Evolutionary conservation across 2,797 vertebrate genomes (phyloP), one percentile per base, ranked within the genome.

Genomic region (Echeneis naucrates): DNA sequence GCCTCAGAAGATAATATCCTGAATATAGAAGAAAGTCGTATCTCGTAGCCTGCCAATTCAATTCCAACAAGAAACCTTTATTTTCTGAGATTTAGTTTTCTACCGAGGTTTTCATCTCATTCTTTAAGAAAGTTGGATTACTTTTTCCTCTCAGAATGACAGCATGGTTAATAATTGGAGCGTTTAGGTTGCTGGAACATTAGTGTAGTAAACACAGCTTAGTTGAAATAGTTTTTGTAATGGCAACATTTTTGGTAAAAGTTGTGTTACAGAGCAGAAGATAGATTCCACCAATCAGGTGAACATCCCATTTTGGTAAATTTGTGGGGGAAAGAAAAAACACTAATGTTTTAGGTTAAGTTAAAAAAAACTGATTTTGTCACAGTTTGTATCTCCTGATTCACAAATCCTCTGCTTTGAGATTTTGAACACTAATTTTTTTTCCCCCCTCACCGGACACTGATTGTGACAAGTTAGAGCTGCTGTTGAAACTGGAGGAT

Each of bases 351-450:
- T 65, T 63, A 55, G 9, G 44, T 21, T 45, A 4, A 45, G 44
- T 4, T 44, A 9, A 72, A 63, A 62, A 61, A 30, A 23, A 75
- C 2, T 19, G 3, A 44, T 17, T 52, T 56, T 45, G 16, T 64
- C 40, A 60, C 54, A 27, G 33, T 58, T 16, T 51, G 58, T 63
- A 33, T 40, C 40, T 47, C 35, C n/a, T 64, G 50, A 74, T 78
- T 78, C 59, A 81, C 63, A 64, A 63, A 69, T 47, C 37, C 11
- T 37, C 47, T 42, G 19, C 72, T 64, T 50, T 42, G 63, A 60
- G 52, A 77, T 62, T 19, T 21, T 76, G 60, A 69, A 52, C 71
- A 35, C 45, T n/a, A n/a, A n/a, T n/a, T 72, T 1, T 66, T 75
- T 40, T 14, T 16, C 54, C 81, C 70, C 35, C n/a, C 40, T 63